Evolutionary conservation across 2,113 vertebrate species (phyloP), one percentile per base, ranked within the genome.

Genomic region (Plecotus auritus): DNA sequence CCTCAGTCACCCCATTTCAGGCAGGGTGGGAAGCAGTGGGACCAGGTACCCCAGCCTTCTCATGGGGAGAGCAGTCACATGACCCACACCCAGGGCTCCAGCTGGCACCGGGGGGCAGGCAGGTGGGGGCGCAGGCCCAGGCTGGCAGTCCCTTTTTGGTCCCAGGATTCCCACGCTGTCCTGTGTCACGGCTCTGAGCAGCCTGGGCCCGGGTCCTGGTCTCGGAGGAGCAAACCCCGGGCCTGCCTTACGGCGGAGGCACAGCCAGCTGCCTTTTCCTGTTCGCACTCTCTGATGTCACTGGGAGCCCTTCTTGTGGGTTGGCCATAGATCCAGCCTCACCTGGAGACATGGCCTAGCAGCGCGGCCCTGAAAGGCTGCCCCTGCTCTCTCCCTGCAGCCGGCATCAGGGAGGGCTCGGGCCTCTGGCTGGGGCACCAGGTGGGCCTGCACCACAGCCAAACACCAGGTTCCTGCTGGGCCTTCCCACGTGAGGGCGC

Each of bases 1-100:
- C 49, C 72, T 22, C 51, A 4, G 35, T 13, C 40, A 16, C 26
- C 73, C 40, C 13, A 4, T 28, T 61, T 9, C 9, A 4, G 81
- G 35, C 70, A 2, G 30, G 47, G 56, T 23, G 20, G 32, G 32
- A 16, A 9, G 64, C 7, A 2, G 32, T 13, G 69, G 49, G 13
- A 10, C 17, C 66, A 42, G 51, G 13, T 22, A 12, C 61, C 30
- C 37, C 37, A 8, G 0, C 4, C 7, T 64, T 3, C 5, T 17
- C 26, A 9, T 1, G 0, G 78, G 81, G 18, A 23, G 26, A 20
- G 18, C 10, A 7, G 2, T 17, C 16, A 0, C 0, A 0, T 47
- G 66, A 56, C 30, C 17, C 42, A 1, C 0, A 5, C 32, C 45
- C 6, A 4, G 0, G 0, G n/a, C 56, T 35, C 59, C 1, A 14